Evolutionary conservation across 1,140 invertebrate species (phyloP).

Genomic region (Achroia grisella): DNA sequence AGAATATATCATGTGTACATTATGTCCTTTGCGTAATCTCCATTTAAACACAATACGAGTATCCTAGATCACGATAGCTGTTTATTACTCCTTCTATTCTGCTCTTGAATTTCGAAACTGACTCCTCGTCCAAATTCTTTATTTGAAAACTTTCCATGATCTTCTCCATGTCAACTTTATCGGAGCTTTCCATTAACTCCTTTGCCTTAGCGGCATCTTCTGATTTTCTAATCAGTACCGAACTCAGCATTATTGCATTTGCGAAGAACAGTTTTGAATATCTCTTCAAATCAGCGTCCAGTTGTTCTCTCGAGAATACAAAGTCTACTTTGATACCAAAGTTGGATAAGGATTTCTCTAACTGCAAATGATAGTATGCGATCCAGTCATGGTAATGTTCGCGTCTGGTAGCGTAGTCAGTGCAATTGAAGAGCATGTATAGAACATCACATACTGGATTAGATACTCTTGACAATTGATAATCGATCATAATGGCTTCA

Average conservation of each 20-base stretch:
- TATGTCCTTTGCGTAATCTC: too few relatives aligned
- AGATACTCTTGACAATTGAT: conserved; percentile 14
- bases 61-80: conserved; percentile 5
- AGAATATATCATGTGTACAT: too few relatives aligned
- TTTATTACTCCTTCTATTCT: conserved; percentile 9
- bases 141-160: neutral
- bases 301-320: conserved; percentile 20
- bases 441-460: conserved; percentile 21
- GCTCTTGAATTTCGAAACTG: conserved; percentile 3
- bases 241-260: conserved; percentile 2
- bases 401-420: conserved; percentile 16
- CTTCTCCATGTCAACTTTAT: neutral
- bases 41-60: conserved; percentile 2
- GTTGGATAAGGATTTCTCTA: conserved; percentile 16
- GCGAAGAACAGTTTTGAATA: conserved; percentile 17
- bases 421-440: conserved; percentile 23
- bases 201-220: conserved; percentile 8
- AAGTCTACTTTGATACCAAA: conserved; percentile 15
- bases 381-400: conserved; percentile 27
- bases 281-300: conserved; percentile 23
- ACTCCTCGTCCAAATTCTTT: neutral
- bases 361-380: conserved; percentile 19
- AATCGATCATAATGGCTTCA: conserved; percentile 25
- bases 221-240: conserved; percentile 1
- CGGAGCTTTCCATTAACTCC: neutral